Base-by-base conservation (phyloP, 2,888 invertebrate genomes). In the Autographa pulchrina region DNA sequence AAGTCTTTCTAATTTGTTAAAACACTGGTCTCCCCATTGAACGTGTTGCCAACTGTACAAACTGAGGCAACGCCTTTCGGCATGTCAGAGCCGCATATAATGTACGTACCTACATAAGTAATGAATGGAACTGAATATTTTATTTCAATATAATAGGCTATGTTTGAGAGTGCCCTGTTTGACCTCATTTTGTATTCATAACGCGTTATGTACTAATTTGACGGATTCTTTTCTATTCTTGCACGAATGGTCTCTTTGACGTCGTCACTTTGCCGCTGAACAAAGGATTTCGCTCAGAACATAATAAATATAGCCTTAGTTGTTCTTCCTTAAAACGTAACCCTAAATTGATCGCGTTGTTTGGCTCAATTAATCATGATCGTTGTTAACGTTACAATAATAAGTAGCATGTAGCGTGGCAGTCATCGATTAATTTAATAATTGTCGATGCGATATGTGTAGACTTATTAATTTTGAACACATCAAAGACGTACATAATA, bases 111-210 rank as follows among this genome's bases (percentile, higher is more conserved):
- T 83, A 89, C 89, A 85, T 88, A 87, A 83, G 90, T 91, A 92
- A 92, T 94, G 94, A 94, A 96, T 94, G 93, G 93, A 89, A 88
- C 90, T 89, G 95, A 95, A 95, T 96, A 95, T 94, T 95, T 95
- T 94, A 94, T 95, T 95, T 92, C 90, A 88, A 91, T 92, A 94
- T 93, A 94, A 93, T 92, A 89, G 92, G 86, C 85, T 86, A 83
- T 92, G 91, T 93, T 93, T 92, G 91, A 91, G 90, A 93, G 92
- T 93, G 93, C 94, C 93, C 93, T 91, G 92, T 93, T 93, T 93
- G 93, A 94, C 94, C 95, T 95, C 94, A 95, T 95, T 95, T 80
- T 78, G 92, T 95, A 96, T 96, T 94, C 96, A 94, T 90, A 90
- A 85, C 92, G 92, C 88, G 94, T 90, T 94, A 94, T 94, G 88